phyloP scores from a whole-genome alignment of 2,797 vertebrate species.

The Epinephelus coioides region DNA sequence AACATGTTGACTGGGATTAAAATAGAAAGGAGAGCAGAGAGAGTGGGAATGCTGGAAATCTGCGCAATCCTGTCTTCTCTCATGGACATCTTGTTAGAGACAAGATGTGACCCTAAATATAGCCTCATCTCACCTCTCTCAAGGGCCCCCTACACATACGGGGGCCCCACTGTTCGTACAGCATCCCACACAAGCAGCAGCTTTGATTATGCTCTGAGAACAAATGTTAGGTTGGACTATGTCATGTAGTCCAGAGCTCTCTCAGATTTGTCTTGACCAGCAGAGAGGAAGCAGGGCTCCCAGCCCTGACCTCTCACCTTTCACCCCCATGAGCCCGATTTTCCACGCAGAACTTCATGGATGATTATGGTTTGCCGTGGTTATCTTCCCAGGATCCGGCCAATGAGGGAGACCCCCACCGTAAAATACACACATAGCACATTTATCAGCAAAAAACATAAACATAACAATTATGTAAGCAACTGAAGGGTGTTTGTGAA shows the following conservation, averaged over 20 bases:
- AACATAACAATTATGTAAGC: conserved; percentile 66
- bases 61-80: conserved; percentile 40
- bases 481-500: conserved; percentile 41
- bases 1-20: conserved; percentile 44
- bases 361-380: conserved; percentile 43
- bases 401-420: conserved; percentile 39
- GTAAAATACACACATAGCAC: conserved; percentile 73
- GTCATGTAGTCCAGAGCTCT: conserved; percentile 47
- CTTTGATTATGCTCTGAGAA: conserved; percentile 61
- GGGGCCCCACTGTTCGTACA: conserved; percentile 9
- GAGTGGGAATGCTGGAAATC: conserved; percentile 39
- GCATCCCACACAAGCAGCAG: conserved; percentile 45
- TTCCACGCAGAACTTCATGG: conserved; percentile 66
- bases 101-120: conserved; percentile 48
- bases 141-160: conserved; percentile 45
- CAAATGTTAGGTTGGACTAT: conserved; percentile 24
- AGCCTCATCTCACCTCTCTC: conserved; percentile 61
- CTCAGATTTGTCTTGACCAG: conserved; percentile 45
- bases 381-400: conserved; percentile 79
- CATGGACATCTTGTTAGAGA: conserved; percentile 46
- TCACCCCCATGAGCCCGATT: conserved; percentile 64
- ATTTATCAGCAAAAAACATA: conserved; percentile 74
- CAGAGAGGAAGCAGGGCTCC: conserved; percentile 71
- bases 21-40: conserved; percentile 35
- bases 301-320: conserved; percentile 64